A percentile compares a stretch with the other conserved stretches of the same genome.
phyloP scores from a whole-genome alignment of 2,888 invertebrate species.

The Oscheius sp. region DNA sequence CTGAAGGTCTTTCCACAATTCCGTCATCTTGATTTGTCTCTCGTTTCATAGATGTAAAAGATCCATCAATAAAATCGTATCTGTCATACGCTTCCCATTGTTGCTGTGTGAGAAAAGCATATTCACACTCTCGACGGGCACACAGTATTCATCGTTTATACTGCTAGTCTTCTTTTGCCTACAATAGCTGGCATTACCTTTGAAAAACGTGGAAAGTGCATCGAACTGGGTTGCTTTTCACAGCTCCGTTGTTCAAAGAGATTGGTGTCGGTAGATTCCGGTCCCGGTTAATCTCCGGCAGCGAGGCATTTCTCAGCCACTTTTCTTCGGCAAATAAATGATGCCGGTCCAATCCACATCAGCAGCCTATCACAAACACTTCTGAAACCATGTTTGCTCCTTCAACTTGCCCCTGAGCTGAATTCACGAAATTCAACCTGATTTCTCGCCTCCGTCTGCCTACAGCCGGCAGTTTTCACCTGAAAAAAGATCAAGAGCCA shows the following conservation, averaged over 20 bases:
- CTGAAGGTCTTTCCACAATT: neutral
- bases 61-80: constrained; percentile 25
- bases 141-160: constrained; percentile 1
- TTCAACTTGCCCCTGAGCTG: constrained; percentile 21
- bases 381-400: constrained; percentile 24
- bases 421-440: constrained; percentile 13
- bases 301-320: constrained; percentile 29
- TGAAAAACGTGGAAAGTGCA: neutral
- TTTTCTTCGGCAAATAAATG: constrained; percentile 24
- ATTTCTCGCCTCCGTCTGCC: constrained; percentile 5
- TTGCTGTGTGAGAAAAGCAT: constrained; percentile 26
- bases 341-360: constrained; percentile 29
- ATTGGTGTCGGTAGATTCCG: constrained; percentile 26
- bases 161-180: neutral
- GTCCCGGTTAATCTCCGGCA: constrained; percentile 30
- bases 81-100: constrained; percentile 15
- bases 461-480: no score
- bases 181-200: neutral
- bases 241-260: constrained; percentile 8
- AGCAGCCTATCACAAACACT: constrained; percentile 28
- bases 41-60: neutral
- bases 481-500: no score
- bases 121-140: constrained; percentile 11
- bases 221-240: constrained; percentile 10
- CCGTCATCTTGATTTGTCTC: neutral